Base-by-base conservation (phyloP, 2,888 invertebrate species). In the Argyresthia albistria region DNA sequence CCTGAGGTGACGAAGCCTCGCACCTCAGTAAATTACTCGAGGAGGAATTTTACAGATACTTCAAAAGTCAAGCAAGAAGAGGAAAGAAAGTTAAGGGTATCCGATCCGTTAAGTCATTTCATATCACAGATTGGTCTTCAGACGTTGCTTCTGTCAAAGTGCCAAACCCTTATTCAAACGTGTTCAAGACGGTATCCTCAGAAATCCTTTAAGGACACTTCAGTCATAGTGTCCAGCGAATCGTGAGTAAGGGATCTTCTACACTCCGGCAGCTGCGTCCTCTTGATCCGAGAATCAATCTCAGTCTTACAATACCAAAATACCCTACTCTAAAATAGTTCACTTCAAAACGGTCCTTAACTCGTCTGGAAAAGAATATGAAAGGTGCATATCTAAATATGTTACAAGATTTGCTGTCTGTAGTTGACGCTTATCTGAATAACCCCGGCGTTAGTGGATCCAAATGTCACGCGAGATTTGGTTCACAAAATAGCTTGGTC, bases 1-100 rank as follows among this genome's bases (percentile, higher is more conserved):
- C 86, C 86, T 68, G 84, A 78, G 77, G 86, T 76, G 84, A 82
- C 72, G 77, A 79, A 76, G 86, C 80, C 84, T 83, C 80, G 75
- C 86, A 84, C 84, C 78, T 83, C 73, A 77, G 74, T 80, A 82
- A 84, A 83, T 83, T 79, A 84, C 80, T 72, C 35, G 10, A 47
- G 25, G 36, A 37, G 25, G 35, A 46, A 45, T 51, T 51, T 25
- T 36, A 43, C 50, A 35, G 10, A 15, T 43, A 25, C 49, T 45
- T 15, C 15, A 6, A 4, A 39, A 8, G 39, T 39, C 39, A 39
- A 39, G 39, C 25, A 25, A 25, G 6, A 2, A 4, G 25, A 25
- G 25, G 25, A 25, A 4, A 25, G 3, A 6, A 2, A 25, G 25
- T 25, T 4, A 4, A 25, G 2, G 2, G 25, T 3, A 4, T 39